Base-by-base conservation (phyloP, 2,888 invertebrate species). In the Octodonta nipae region DNA sequence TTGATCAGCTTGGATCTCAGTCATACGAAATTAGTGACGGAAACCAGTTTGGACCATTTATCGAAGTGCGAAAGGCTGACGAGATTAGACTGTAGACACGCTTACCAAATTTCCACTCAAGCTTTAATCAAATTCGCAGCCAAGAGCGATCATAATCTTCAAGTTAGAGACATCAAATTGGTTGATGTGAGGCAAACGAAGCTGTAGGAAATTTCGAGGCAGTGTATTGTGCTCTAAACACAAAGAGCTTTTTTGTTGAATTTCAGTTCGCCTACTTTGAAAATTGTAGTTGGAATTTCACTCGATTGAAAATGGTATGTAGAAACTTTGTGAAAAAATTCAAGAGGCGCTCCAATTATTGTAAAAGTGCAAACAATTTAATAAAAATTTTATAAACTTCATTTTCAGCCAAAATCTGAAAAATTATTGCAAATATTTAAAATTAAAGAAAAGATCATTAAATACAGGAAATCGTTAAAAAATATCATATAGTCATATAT, bases 61-160 rank as follows among this genome's bases (percentile, higher is more conserved):
- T 68, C 75, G 12, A 72, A 78, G 40, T 85, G 83, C 58, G 77
- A 80, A 52, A 75, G 76, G 50, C 66, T 85, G 38, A 67, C 64
- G 46, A 71, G 78, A 48, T 59, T 86, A 51, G 85, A 86, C 54
- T 68, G 86, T 45, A 71, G 85, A 56, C 83, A 84, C 52, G 79
- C 82, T 20, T 76, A 80, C 4, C 77, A 80, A 49, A 80, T 86
- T 24, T 79, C 82, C 3, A 81, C 81, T 3, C 82, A 83, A 50
- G 80, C 83, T 8, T 74, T 86, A 20, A 83, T 83, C 51, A 83
- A 82, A 51, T 86, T 85, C 54, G 83, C 84, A 2, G 82, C 80
- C 38, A 79, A 78, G 49, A 81, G 81, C 38, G 77, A 78, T 52
- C 78, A 80, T 57, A 78, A 83, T 58, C 63, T 83, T 36, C 81